Base-by-base conservation (phyloP, 1,140 invertebrate species). In the Charaxes varanes region DNA sequence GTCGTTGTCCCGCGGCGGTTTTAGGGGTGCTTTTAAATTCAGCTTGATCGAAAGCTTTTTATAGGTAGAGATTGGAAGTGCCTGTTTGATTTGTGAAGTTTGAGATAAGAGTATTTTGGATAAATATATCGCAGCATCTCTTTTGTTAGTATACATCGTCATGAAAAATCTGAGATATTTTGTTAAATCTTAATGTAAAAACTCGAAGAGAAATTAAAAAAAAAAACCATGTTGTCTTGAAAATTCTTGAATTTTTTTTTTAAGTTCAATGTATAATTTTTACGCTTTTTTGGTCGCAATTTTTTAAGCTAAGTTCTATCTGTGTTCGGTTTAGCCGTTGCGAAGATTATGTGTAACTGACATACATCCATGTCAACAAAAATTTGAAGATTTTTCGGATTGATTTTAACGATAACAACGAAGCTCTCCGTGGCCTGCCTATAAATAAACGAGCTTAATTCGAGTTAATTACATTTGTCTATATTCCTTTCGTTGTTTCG, bases 21-120 rank as follows among this genome's bases (percentile, higher is more conserved):
- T 30, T 27, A 28, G 18, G 35, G 41, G 19, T 18, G 31, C 28
- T 59, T 62, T 60, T 60, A 59, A 55, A 62, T 58, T 53, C 32
- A 51, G 52, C 60, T 56, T 47, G 53, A 63, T 53, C 49, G 58
- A 38, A 44, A 37, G 42, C 46, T 36, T 54, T 41, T 41, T 31
- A 14, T 7, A 14, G 12, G 15, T 15, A 15, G 10, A 26, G 31
- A 26, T 35, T 28, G 42, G 19, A 41, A 56, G 40, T 38, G 40
- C 28, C 27, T 50, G 33, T 23, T 38, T 65, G 59, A 63, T 67
- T 67, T 62, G 54, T 65, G 52, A 53, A 36, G 23, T 43, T 32
- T 23, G 6, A 48, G 57, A 66, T 66, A 69, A 28, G 13, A 15
- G 12, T 28, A 15, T 15, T 28, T 12, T 28, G 15, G 2, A 5